A percentile compares a stretch with the other conserved stretches of the same genome.
These are phyloP conservation scores for Romanogobio albipinnatus DNA, from an alignment of 2,113 vertebrate species.

Conservation along the genomic window DNA sequence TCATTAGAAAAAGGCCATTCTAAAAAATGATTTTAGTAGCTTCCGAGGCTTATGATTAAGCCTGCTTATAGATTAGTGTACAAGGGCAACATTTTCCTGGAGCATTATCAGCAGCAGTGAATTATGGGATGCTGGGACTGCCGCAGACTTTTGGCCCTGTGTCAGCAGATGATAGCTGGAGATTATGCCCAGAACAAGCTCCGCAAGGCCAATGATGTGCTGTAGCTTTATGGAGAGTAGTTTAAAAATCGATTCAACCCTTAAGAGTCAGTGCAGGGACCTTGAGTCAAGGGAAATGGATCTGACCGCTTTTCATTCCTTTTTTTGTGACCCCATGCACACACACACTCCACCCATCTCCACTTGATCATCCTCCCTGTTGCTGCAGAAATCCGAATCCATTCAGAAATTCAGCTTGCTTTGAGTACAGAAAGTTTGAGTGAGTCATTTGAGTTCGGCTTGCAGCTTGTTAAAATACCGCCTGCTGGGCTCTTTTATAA, in stretches of 20 bases:
- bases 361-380: neutral
- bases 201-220: slow-evolving; percentile 54
- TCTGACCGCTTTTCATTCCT: slow-evolving; percentile 45
- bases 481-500: slow-evolving; percentile 6
- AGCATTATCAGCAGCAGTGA: slow-evolving; percentile 45
- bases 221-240: slow-evolving; percentile 42
- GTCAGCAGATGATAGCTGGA: slow-evolving; percentile 32
- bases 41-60: neutral
- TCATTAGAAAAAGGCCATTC: neutral
- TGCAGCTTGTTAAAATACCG: slow-evolving; percentile 1
- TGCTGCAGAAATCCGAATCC: slow-evolving; percentile 42
- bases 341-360: neutral
- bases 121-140: slow-evolving; percentile 17
- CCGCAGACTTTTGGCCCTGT: slow-evolving; percentile 21
- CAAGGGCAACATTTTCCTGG: slow-evolving; percentile 28
- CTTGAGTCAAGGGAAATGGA: slow-evolving; percentile 39
- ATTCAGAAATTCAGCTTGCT: slow-evolving; percentile 45
- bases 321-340: neutral
- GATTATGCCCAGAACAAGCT: slow-evolving; percentile 40
- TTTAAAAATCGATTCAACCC: slow-evolving; percentile 66
- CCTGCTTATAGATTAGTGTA: slow-evolving; percentile 10
- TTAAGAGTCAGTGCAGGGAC: slow-evolving; percentile 59
- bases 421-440: neutral
- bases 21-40: neutral
- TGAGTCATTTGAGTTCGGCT: slow-evolving; percentile 6